Evolutionary conservation across 1,140 invertebrate genomes (phyloP).

Genomic region (Latrodectus geometricus): DNA sequence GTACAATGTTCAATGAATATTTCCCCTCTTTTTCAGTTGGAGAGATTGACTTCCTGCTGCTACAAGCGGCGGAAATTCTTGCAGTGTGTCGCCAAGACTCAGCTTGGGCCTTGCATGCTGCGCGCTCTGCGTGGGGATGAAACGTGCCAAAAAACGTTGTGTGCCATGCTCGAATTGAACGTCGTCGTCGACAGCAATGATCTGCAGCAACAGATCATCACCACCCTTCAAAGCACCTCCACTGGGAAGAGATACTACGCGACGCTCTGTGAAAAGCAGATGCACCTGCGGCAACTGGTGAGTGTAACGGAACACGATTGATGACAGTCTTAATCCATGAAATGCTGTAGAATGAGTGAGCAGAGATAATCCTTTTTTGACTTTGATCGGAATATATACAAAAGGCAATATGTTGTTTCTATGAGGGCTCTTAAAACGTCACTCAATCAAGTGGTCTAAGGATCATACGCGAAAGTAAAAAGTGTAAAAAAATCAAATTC

Average conservation of each 20-base stretch:
- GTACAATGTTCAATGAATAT: too few species aligned
- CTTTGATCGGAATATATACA: too few species aligned
- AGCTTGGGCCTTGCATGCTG: constrained; percentile 70
- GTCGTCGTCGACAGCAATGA: constrained; percentile 72
- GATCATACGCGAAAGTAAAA: too few species aligned
- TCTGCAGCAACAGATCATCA: constrained; percentile 81
- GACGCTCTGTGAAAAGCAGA: constrained; percentile 80
- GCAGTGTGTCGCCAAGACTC: constrained; percentile 73
- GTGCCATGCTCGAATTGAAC: constrained; percentile 86
- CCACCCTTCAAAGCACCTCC: constrained; percentile 81
- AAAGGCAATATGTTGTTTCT: too few species aligned
- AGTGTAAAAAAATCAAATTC: too few species aligned
- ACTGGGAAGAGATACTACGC: constrained; percentile 80
- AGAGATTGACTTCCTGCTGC: constrained; percentile 80
- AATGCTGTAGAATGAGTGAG: too few species aligned
- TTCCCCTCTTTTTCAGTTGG: constrained; percentile 75
- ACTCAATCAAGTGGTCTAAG: too few species aligned
- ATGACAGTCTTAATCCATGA: too few species aligned
- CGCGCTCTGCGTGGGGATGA: constrained; percentile 81
- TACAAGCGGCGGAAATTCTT: constrained; percentile 82
- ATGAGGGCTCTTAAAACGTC: too few species aligned
- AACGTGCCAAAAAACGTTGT: constrained; percentile 78
- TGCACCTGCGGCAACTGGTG: constrained; percentile 82
- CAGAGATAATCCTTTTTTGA: too few species aligned
- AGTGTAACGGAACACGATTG: constrained; percentile 52